Conservation (phyloP, 2,888 invertebrate genomes). For the Odontothrips loti region DNA sequence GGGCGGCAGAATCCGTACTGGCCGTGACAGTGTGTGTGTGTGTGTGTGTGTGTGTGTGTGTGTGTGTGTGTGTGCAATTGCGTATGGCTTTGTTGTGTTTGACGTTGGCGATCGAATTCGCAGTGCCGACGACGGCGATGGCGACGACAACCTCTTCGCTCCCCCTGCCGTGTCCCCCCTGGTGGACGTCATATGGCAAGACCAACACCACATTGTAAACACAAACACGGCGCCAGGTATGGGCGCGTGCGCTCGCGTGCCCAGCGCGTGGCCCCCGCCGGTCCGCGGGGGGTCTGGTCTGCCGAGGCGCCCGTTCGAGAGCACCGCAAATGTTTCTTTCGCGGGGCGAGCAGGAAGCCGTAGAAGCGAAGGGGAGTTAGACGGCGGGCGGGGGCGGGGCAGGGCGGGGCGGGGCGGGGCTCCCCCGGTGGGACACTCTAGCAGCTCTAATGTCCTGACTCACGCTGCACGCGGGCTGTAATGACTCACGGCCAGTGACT, state of each 20-base stretch:
- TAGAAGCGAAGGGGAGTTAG: background rate
- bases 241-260: background rate
- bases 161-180: background rate
- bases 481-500: no score
- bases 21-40: no score
- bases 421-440: no score
- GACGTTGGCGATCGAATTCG: no score
- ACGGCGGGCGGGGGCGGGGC: background rate
- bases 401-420: no score
- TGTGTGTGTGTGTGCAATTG: no score
- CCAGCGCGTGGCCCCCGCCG: background rate
- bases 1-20: no score
- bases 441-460: conserved; percentile 27
- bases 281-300: background rate
- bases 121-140: no score
- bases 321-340: background rate
- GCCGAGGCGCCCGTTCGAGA: no score
- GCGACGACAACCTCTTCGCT: background rate
- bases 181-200: background rate
- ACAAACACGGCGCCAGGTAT: background rate
- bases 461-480: background rate
- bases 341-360: no score
- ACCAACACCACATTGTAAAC: background rate
- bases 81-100: no score
- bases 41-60: no score